A percentile compares a stretch with the other conserved stretches of the same genome.
These are phyloP conservation scores for Grapholita molesta DNA, from an alignment of 1,140 invertebrate genomes.

Conservation along the genomic window DNA sequence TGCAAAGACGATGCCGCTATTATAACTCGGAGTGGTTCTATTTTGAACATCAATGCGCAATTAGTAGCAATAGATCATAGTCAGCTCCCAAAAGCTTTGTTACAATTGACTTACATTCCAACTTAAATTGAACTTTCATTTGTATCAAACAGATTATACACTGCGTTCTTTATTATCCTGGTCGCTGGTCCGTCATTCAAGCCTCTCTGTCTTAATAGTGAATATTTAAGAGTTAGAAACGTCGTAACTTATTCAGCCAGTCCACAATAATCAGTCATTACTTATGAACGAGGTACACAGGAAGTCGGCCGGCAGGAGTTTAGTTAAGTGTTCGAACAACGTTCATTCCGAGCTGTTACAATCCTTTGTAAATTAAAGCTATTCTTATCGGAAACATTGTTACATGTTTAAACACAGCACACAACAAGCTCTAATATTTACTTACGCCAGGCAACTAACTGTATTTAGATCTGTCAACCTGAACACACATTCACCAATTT, in stretches of 20 bases:
- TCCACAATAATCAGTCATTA: not conserved
- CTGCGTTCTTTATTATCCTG: not conserved
- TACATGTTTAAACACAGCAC: not conserved
- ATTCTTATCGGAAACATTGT: not conserved
- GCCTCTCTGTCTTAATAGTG: not conserved
- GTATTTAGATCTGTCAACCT: not conserved
- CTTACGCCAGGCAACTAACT: not conserved
- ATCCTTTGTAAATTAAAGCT: constrained; percentile 17
- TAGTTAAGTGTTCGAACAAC: constrained; percentile 5
- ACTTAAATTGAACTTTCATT: not conserved
- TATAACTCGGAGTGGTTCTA: constrained; percentile 6
- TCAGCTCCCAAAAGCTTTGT: constrained; percentile 15
- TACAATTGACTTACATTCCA: not conserved
- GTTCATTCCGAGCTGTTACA: not conserved
- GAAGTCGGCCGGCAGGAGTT: constrained; percentile 1
- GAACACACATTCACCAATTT: not conserved
- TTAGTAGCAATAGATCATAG: constrained; percentile 13
- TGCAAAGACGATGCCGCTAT: not conserved
- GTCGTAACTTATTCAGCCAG: not conserved
- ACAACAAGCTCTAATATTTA: not conserved
- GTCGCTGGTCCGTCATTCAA: not conserved
- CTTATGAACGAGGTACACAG: not conserved
- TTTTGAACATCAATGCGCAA: constrained; percentile 10
- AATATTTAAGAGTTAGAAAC: not conserved
- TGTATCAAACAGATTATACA: not conserved